Evolutionary conservation across 1,140 invertebrate species (phyloP).

Genomic region (Chelonus insularis): DNA sequence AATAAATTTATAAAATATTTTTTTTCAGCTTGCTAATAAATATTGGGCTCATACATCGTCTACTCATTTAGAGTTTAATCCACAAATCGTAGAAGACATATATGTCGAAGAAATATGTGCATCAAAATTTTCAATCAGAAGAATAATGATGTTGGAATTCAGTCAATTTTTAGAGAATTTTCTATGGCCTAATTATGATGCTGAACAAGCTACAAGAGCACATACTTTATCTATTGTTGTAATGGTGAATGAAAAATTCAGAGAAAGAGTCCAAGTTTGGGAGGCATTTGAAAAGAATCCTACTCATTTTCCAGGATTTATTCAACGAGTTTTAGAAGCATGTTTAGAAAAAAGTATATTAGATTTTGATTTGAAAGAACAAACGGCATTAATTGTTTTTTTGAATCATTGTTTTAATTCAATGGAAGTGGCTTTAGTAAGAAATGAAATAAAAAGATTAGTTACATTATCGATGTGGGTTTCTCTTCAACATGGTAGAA

Average conservation of each 20-base stretch:
- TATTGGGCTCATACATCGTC: constrained; percentile 81
- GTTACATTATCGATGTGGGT: constrained; percentile 95
- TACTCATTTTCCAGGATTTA: constrained; percentile 84
- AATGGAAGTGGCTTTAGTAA: constrained; percentile 91
- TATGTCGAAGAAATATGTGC: constrained; percentile 79
- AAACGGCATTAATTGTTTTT: constrained; percentile 87
- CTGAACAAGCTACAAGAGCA: constrained; percentile 68
- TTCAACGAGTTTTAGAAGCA: constrained; percentile 78
- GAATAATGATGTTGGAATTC: constrained; percentile 95
- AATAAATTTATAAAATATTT: no score
- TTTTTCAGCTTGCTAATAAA: constrained; percentile 76
- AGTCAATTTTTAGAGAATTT: constrained; percentile 97
- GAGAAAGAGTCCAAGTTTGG: constrained; percentile 97
- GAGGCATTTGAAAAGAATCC: constrained; percentile 81
- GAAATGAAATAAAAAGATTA: constrained; percentile 88
- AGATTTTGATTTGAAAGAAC: constrained; percentile 72
- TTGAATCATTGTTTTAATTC: constrained; percentile 97
- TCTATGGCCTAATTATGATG: constrained; percentile 93
- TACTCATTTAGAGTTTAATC: constrained; percentile 71
- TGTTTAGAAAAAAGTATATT: constrained; percentile 66
- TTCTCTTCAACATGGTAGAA: constrained; percentile 82
- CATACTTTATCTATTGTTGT: constrained; percentile 95
- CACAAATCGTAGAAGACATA: constrained; percentile 77
- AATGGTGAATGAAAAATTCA: constrained; percentile 98
- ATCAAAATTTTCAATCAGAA: constrained; percentile 78